Conservation (phyloP, 2,797 vertebrate genomes). For the Oreonectes daqikongensis region DNA sequence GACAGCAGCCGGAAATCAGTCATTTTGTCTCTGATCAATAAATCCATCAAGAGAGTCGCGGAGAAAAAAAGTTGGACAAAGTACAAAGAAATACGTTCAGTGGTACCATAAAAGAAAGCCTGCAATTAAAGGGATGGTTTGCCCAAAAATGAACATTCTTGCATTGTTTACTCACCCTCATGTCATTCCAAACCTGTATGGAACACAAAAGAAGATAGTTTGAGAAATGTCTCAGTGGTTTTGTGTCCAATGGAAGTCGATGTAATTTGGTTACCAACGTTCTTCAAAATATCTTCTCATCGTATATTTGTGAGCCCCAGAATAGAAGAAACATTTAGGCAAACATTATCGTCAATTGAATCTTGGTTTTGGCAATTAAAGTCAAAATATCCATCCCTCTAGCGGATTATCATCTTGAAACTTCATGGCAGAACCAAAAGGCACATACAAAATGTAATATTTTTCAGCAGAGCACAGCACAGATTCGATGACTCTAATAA, state of each 20-base stretch:
- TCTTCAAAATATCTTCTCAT: no score
- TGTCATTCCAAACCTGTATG: not conserved
- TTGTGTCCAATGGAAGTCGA: not conserved
- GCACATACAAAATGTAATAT: not conserved
- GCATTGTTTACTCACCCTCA: not conserved
- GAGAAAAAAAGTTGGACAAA: not conserved
- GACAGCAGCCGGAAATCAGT: slow-evolving; percentile 17
- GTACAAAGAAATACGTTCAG: not conserved
- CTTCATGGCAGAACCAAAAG: not conserved
- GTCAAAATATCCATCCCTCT: no score
- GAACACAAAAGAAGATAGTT: no score
- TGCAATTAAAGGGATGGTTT: slow-evolving; percentile 3
- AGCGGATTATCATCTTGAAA: not conserved
- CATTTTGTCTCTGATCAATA: slow-evolving; percentile 15
- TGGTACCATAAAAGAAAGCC: not conserved
- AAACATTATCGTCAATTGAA: no score
- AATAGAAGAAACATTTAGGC: not conserved
- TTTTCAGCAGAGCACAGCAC: slow-evolving; percentile 11
- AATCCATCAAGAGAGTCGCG: slow-evolving; percentile 5
- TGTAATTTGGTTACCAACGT: no score
- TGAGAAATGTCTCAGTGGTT: not conserved
- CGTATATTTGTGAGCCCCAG: not conserved
- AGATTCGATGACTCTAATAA: not conserved
- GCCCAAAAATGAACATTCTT: slow-evolving; percentile 7
- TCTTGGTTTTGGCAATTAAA: no score